Percentiles rank a stretch among this genome's conserved stretches.
phyloP scores from a whole-genome alignment of 2,797 vertebrate genomes.

The Helostoma temminkii region DNA sequence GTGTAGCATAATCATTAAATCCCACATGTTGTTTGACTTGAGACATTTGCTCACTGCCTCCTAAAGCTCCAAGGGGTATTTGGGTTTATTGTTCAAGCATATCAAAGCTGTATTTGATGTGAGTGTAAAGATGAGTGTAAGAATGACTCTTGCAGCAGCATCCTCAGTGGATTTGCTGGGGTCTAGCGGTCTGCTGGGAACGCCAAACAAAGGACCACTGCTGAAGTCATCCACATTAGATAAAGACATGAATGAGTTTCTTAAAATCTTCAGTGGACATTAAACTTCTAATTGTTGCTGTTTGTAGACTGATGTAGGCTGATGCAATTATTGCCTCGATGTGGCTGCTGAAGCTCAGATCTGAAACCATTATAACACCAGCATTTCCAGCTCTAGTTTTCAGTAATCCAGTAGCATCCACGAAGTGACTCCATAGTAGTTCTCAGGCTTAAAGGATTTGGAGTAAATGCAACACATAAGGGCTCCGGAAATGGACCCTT shows the following conservation, averaged over 20 bases:
- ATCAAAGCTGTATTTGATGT: conserved; percentile 32
- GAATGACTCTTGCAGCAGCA: background rate
- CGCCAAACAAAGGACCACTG: background rate
- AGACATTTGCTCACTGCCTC: conserved; percentile 21
- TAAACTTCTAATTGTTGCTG: background rate
- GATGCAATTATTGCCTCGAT: conserved; percentile 3
- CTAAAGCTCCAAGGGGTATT: conserved; percentile 16
- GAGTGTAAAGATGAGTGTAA: conserved; percentile 13
- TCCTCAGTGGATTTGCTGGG: conserved; percentile 1
- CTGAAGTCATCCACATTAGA: background rate
- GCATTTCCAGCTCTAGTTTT: conserved; percentile 12
- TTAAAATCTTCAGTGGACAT: background rate
- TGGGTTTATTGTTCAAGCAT: conserved; percentile 27
- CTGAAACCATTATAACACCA: background rate
- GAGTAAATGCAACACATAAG: background rate
- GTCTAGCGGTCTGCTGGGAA: conserved; percentile 7
- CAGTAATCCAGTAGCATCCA: background rate
- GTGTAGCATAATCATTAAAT: conserved; percentile 7
- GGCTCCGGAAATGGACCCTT: background rate
- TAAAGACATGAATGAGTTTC: conserved; percentile 8
- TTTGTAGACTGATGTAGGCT: conserved; percentile 13
- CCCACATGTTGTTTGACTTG: background rate
- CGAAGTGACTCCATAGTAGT: background rate
- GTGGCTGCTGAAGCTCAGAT: background rate
- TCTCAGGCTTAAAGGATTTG: conserved; percentile 4